Evolutionary conservation across 1,140 invertebrate genomes (phyloP).

Genomic region (Diorhabda sublineata): DNA sequence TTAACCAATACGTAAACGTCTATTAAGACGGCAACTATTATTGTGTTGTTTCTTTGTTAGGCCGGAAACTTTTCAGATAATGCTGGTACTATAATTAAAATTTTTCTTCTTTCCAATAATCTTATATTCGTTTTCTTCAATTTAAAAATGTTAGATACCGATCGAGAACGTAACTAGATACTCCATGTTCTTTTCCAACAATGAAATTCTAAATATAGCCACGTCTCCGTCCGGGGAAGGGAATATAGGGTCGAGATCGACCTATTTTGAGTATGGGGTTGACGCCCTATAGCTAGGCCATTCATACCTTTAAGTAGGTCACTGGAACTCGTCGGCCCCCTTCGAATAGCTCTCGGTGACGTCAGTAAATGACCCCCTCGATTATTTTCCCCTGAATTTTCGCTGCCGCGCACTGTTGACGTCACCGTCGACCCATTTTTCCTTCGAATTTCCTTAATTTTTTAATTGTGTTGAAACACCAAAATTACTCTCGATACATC

Average conservation of each 20-base stretch:
- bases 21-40: no score
- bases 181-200: neutral
- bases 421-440: conserved; percentile 14
- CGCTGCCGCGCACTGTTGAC: neutral
- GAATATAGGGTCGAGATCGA: conserved; percentile 16
- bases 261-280: conserved; percentile 37
- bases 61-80: no score
- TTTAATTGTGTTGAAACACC: no score
- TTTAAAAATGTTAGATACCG: no score
- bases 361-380: conserved; percentile 13
- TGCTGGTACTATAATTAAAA: no score
- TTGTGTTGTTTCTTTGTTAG: no score
- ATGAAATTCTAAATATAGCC: conserved; percentile 31
- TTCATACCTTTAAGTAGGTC: conserved; percentile 43
- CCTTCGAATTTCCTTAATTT: no score
- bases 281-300: conserved; percentile 41
- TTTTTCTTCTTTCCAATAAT: no score
- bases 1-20: no score
- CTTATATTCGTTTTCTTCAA: no score
- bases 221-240: conserved; percentile 16
- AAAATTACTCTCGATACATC: no score
- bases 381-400: conserved; percentile 16
- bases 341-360: conserved; percentile 9
- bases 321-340: conserved; percentile 17
- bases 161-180: neutral